A percentile compares a stretch with the other conserved stretches of the same genome.
Conservation (phyloP, 1,140 invertebrate species). For the Lithobius niger region DNA sequence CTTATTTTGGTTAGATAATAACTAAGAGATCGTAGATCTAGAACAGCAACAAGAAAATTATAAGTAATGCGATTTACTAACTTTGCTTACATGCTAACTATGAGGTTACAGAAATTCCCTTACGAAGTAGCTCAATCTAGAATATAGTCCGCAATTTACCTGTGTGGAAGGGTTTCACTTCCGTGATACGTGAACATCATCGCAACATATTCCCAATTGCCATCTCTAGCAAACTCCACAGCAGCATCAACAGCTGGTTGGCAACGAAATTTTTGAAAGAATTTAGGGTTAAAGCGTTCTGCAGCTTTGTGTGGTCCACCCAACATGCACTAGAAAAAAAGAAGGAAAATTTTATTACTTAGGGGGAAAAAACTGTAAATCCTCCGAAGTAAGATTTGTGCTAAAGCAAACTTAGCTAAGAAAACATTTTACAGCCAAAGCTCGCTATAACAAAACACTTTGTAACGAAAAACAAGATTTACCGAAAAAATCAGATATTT, state of each 20-base stretch:
- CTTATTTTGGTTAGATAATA: background rate
- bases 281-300: slow-evolving; percentile 38
- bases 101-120: background rate
- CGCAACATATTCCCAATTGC: slow-evolving; percentile 42
- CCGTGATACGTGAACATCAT: slow-evolving; percentile 57
- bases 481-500: too few species aligned
- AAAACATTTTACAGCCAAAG: too few species aligned
- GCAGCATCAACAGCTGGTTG: slow-evolving; percentile 42
- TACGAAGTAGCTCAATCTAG: background rate
- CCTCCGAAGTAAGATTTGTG: too few species aligned
- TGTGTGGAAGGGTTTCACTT: slow-evolving; percentile 44
- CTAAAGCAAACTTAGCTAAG: too few species aligned
- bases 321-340: slow-evolving; percentile 29
- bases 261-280: slow-evolving; percentile 45
- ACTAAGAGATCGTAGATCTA: background rate
- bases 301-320: slow-evolving; percentile 32
- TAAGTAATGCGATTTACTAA: background rate
- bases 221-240: slow-evolving; percentile 47
- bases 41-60: background rate
- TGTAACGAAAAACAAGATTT: too few species aligned
- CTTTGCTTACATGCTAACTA: background rate
- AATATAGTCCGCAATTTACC: slow-evolving; percentile 25
- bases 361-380: too few species aligned
- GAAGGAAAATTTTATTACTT: too few species aligned
- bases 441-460: too few species aligned